These are phyloP conservation scores for Oophaga sylvatica DNA, from an alignment of 2,797 vertebrate genomes.

Conservation along the genomic window DNA sequence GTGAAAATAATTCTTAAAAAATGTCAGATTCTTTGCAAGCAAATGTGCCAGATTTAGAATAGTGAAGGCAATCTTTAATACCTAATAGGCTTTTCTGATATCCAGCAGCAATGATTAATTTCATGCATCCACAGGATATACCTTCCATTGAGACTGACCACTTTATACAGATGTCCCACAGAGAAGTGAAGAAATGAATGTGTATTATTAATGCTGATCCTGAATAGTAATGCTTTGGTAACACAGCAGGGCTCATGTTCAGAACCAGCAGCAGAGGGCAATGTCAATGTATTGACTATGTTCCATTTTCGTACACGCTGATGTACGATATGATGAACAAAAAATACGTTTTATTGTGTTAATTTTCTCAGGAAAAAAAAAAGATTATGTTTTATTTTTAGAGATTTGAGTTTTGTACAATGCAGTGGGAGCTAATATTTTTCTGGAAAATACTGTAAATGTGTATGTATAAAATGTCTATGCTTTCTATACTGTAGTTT, in stretches of 20 bases:
- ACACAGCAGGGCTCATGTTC: conserved; percentile 57
- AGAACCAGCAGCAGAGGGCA: conserved; percentile 52
- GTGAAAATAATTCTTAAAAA: conserved; percentile 1
- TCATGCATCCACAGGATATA: conserved; percentile 55
- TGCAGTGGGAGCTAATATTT: not conserved
- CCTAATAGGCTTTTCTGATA: conserved; percentile 47
- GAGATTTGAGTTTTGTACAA: conserved; percentile 4
- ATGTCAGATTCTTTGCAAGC: not conserved
- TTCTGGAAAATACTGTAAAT: too few species aligned
- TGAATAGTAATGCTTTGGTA: conserved; percentile 56
- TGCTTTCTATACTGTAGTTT: not conserved
- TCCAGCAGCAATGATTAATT: conserved; percentile 47
- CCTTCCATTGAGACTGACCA: conserved; percentile 56
- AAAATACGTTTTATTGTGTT: conserved; percentile 35
- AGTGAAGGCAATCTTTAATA: conserved; percentile 41
- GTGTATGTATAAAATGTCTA: too few species aligned
- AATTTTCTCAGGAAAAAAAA: not conserved
- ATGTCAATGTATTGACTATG: conserved; percentile 58
- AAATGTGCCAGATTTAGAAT: conserved; percentile 10
- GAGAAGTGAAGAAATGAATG: conserved; percentile 59
- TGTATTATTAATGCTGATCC: conserved; percentile 56
- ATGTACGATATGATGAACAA: conserved; percentile 50
- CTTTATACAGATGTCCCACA: conserved; percentile 43
- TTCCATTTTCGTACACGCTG: conserved; percentile 42
- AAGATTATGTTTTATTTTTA: conserved; percentile 36